Evolutionary conservation across 2,888 invertebrate species (phyloP).

Genomic region (Ochropleura plecta): DNA sequence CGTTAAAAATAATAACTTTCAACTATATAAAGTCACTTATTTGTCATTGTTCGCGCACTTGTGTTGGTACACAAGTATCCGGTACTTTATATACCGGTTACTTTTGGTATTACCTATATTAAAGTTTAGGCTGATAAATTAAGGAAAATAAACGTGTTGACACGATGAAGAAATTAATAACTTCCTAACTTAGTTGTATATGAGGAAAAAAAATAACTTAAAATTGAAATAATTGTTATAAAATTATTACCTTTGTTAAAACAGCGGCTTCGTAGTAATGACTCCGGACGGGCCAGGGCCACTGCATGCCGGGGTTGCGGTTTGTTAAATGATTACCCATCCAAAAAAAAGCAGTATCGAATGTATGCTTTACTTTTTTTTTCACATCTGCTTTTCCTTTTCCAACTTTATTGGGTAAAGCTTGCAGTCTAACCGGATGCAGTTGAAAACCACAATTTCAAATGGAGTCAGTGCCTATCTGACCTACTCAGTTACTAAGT

Average conservation of each 20-base stretch:
- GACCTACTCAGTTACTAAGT: background rate
- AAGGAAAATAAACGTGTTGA: constrained; percentile 33
- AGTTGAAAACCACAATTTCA: background rate
- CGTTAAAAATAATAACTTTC: constrained; percentile 12
- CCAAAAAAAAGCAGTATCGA: too few species aligned
- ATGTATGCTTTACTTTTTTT: background rate
- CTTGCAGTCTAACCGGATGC: background rate
- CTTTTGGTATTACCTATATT: constrained; percentile 28
- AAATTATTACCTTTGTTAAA: background rate
- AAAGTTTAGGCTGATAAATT: background rate
- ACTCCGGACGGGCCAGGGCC: too few species aligned
- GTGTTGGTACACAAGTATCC: too few species aligned
- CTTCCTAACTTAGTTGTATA: constrained; percentile 9
- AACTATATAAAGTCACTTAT: background rate
- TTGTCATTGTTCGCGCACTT: background rate
- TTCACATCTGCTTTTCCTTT: background rate
- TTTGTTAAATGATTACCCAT: too few species aligned
- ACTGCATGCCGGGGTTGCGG: too few species aligned
- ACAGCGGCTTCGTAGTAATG: background rate
- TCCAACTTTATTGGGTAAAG: background rate
- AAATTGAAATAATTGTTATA: background rate
- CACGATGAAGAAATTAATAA: constrained; percentile 8
- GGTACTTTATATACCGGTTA: background rate
- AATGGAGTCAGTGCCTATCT: background rate
- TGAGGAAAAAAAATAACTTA: constrained; percentile 11